Conservation (phyloP, 2,888 invertebrate species). For the Tachina grossa region DNA sequence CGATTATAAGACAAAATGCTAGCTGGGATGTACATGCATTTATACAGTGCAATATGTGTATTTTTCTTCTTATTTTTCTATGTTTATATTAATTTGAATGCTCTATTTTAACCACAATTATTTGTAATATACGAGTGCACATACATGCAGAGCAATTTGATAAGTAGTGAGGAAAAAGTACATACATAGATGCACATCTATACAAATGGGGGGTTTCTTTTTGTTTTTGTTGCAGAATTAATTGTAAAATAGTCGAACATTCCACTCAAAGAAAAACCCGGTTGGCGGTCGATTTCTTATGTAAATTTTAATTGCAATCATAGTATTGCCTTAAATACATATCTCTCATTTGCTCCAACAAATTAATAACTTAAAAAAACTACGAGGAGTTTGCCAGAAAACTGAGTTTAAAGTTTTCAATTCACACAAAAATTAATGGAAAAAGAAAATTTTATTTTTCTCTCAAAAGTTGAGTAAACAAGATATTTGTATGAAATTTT, state of each 20-base stretch:
- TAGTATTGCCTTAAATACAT: too few relatives aligned
- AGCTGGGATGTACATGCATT: constrained; percentile 5
- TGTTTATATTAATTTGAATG: constrained; percentile 19
- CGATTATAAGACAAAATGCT: too few relatives aligned
- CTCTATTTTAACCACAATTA: constrained; percentile 65
- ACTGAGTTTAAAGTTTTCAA: too few relatives aligned
- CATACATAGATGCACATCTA: background rate
- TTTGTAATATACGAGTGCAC: constrained; percentile 33
- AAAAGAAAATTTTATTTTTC: too few relatives aligned
- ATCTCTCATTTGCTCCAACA: too few relatives aligned
- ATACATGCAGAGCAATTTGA: constrained; percentile 17
- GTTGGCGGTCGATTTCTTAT: too few relatives aligned
- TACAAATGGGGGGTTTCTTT: background rate
- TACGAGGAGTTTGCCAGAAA: too few relatives aligned
- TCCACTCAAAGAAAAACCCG: background rate
- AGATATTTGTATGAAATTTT: too few relatives aligned
- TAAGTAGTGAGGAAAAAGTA: background rate
- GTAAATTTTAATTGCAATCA: too few relatives aligned
- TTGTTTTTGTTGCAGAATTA: background rate
- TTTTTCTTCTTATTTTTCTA: background rate
- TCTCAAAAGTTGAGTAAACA: too few relatives aligned
- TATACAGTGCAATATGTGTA: background rate
- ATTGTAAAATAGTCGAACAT: background rate
- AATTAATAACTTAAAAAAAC: too few relatives aligned
- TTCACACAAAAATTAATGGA: too few relatives aligned